Evolutionary conservation across 2,797 vertebrate species (phyloP).

Genomic region (Sebastes iracundus): DNA sequence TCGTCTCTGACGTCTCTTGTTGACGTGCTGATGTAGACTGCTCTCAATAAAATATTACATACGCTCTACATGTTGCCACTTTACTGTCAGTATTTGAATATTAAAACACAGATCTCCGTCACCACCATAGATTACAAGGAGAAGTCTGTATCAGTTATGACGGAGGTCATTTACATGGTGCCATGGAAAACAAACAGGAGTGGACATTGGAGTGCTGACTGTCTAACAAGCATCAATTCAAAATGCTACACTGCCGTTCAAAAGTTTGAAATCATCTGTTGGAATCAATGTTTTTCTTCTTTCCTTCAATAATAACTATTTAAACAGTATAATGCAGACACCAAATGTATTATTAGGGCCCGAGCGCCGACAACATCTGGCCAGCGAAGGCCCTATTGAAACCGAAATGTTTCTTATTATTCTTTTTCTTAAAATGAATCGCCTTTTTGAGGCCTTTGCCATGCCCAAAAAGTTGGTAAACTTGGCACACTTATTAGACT

Average conservation of each 20-base stretch:
- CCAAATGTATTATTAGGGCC: background rate
- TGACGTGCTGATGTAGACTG: background rate
- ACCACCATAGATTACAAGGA: background rate
- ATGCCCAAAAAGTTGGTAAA: no score
- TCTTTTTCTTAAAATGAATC: no score
- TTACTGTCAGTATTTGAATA: background rate
- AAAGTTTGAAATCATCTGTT: background rate
- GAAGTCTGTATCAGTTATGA: background rate
- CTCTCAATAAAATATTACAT: no score
- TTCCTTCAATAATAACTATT: background rate
- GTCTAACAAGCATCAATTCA: background rate
- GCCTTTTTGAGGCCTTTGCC: no score
- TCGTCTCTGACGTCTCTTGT: background rate
- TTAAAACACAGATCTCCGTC: background rate
- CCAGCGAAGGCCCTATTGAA: no score
- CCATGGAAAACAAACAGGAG: background rate
- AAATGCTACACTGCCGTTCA: background rate
- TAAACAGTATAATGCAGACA: background rate
- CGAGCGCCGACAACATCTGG: no score
- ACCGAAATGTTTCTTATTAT: no score
- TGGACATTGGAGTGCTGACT: background rate
- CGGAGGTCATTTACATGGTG: background rate
- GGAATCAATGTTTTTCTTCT: background rate
- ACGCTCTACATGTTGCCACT: background rate
- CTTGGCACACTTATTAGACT: no score